Conservation (phyloP, 2,888 invertebrate species). For the Napeogenes sylphis region DNA sequence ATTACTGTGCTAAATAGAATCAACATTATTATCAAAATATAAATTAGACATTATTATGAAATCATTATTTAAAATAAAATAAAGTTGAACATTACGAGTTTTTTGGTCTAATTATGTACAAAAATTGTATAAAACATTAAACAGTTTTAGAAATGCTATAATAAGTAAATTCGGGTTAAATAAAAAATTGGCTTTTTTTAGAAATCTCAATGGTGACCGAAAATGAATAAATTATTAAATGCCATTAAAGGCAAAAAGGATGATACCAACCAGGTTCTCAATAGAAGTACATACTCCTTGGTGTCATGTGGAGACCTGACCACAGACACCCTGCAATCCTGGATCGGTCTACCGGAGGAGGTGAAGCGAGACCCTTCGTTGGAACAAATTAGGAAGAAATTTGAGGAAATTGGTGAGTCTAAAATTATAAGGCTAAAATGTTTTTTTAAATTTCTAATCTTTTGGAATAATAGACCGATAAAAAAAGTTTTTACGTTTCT, state of each 20-base stretch:
- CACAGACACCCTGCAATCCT: constrained; percentile 72
- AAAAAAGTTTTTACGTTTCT: too few species aligned
- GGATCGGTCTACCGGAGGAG: constrained; percentile 77
- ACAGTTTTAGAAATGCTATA: too few species aligned
- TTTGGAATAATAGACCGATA: too few species aligned
- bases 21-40: too few species aligned
- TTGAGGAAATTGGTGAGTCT: constrained; percentile 54
- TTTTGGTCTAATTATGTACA: too few species aligned
- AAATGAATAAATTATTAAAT: constrained; percentile 24
- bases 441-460: too few species aligned
- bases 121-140: too few species aligned
- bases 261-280: constrained; percentile 46
- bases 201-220: neutral
- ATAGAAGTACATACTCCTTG: constrained; percentile 49
- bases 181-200: neutral
- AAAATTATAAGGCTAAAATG: neutral
- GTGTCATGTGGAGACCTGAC: constrained; percentile 67
- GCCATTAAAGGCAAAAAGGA: constrained; percentile 16
- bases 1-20: too few species aligned
- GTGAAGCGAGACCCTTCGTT: constrained; percentile 79
- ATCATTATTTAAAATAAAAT: too few species aligned
- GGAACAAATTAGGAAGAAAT: constrained; percentile 68
- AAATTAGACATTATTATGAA: too few species aligned
- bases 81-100: too few species aligned
- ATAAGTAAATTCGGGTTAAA: neutral